Evolutionary conservation across 2,113 vertebrate species (phyloP), one percentile per base, ranked within the genome.

Genomic region (Microtus oregoni): DNA sequence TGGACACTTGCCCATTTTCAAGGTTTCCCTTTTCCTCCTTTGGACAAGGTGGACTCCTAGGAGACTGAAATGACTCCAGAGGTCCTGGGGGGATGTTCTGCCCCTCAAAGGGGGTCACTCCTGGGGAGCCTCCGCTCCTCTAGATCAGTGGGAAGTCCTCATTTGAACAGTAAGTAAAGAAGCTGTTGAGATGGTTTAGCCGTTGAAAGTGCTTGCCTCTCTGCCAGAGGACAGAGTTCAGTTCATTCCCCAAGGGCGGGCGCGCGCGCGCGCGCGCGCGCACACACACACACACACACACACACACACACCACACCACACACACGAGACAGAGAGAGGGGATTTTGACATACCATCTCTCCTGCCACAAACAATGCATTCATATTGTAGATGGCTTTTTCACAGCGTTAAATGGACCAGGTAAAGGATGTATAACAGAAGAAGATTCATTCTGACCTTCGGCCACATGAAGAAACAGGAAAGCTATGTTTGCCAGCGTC

Each of bases 381-480:
- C 61, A 67, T 22, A 47, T 8, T n/a, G 15, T n/a, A 28, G 68
- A n/a, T 78, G 55, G 38, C 55, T 92, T 90, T 96, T 96, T 86
- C 7, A 65, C 68, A 8, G 55, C 58, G 38, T 44, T n/a, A 41
- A 77, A 52, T 58, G 22, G 20, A 35, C 73, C 38, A 76, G n/a
- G 15, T 26, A 88, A 24, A 50, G 91, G 75, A 78, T 82, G 44
- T 32, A 41, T 63, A 86, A 30, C n/a, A 83, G 41, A 89, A 68
- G 28, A 70, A 89, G 58, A 55, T 14, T 24, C 44, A 52, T n/a
- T 87, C 32, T 87, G 65, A 47, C 38, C 63, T 68, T 86, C 0
- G 13, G 41, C 9, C 14, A 67, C 61, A 44, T 86, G 30, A 44
- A 86, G 4, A 87, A 91, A 81, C 77, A 87, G n/a, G 70, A 28